Evolutionary conservation across 1,140 invertebrate species (phyloP).

Genomic region (Brachionus calyciflorus): DNA sequence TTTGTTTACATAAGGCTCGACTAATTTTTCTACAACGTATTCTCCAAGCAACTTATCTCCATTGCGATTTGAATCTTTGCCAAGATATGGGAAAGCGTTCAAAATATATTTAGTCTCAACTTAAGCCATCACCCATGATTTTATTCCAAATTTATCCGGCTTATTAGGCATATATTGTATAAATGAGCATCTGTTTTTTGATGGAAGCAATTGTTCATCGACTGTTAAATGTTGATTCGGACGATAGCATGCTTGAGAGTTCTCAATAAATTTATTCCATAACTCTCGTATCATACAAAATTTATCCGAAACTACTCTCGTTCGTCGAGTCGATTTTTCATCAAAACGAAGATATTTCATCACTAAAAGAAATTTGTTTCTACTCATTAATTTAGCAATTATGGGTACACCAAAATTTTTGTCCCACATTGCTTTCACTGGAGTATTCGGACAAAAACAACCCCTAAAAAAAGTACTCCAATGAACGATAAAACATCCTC

Average conservation of each 20-base stretch:
- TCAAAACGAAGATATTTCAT: slow-evolving; percentile 1
- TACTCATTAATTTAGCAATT: neutral
- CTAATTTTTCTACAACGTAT: neutral
- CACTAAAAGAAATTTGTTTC: neutral
- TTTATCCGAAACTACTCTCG: neutral
- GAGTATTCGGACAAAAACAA: neutral
- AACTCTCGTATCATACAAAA: neutral
- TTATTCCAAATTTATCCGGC: slow-evolving; percentile 3
- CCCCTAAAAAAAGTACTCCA: slow-evolving; percentile 21
- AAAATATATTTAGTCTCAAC: slow-evolving; percentile 7
- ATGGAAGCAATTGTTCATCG: neutral
- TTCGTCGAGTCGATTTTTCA: neutral
- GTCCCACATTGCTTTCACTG: neutral
- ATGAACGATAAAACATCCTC: neutral
- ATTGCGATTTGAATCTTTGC: neutral
- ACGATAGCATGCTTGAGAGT: neutral
- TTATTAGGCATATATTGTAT: slow-evolving; percentile 28
- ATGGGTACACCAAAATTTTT: neutral
- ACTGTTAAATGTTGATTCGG: slow-evolving; percentile 19
- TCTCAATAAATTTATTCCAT: neutral
- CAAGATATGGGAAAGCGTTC: neutral
- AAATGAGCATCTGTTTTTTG: neutral
- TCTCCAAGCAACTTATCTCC: neutral
- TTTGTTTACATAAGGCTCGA: neutral
- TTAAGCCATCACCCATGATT: neutral